A percentile compares a stretch with the other conserved stretches of the same genome.
Conservation (phyloP, 2,797 vertebrate species). For the Varecia variegata region DNA sequence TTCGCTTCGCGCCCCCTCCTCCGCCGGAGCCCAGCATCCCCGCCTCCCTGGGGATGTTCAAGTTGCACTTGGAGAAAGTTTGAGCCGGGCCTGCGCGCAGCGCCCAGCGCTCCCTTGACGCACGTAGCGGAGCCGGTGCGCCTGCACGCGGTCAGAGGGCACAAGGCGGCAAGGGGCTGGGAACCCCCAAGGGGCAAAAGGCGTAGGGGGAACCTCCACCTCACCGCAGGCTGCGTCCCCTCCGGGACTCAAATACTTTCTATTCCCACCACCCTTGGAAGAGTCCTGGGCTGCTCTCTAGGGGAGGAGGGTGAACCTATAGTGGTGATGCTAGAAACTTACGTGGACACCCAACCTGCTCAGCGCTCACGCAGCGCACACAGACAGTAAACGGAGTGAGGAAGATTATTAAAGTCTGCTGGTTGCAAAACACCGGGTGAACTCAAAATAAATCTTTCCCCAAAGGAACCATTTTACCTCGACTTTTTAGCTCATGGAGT, state of each 20-base stretch:
- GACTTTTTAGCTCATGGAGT: slow-evolving; percentile 52
- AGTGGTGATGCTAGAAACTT: background rate
- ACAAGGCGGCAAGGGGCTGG: background rate
- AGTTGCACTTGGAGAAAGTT: slow-evolving; percentile 80
- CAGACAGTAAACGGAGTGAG: background rate
- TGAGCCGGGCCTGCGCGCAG: slow-evolving; percentile 41
- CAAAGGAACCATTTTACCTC: slow-evolving; percentile 45
- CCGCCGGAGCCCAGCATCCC: background rate
- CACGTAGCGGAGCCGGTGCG: background rate
- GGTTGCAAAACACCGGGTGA: slow-evolving; percentile 37
- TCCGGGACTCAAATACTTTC: background rate
- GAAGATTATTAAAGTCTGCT: slow-evolving; percentile 30
- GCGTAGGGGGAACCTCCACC: background rate
- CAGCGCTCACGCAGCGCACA: background rate
- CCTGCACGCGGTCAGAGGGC: slow-evolving; percentile 14
- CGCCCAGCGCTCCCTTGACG: background rate
- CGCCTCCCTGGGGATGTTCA: slow-evolving; percentile 49
- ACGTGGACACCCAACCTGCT: background rate
- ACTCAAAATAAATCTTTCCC: slow-evolving; percentile 44
- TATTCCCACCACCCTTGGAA: background rate
- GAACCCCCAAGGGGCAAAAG: background rate
- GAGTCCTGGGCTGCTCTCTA: background rate
- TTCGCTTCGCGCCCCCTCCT: slow-evolving; percentile 78
- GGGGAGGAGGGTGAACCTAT: background rate
- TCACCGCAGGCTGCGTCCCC: background rate